A percentile compares a stretch with the other conserved stretches of the same genome.
Evolutionary conservation across 2,113 vertebrate genomes (phyloP).

Genomic region (Brienomyrus longianalis): DNA sequence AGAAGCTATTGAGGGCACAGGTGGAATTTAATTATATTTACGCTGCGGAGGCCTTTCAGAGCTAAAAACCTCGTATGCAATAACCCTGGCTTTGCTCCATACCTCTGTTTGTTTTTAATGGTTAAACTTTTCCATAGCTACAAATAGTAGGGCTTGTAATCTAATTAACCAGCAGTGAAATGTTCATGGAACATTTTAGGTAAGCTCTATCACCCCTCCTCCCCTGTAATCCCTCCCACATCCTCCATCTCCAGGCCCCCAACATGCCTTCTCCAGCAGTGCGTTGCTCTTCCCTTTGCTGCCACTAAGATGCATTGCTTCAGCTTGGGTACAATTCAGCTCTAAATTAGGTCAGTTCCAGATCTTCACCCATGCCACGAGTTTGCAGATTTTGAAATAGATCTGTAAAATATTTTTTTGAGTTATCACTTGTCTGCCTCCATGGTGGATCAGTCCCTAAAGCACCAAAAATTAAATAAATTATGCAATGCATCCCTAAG

Average conservation of each 20-base stretch:
- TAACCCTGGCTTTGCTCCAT: background rate
- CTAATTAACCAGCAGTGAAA: background rate
- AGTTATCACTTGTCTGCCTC: background rate
- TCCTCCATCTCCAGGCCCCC: background rate
- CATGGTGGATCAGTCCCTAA: background rate
- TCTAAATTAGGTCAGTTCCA: background rate
- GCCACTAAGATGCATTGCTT: background rate
- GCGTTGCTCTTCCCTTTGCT: background rate
- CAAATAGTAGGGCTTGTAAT: background rate
- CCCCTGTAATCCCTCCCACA: background rate
- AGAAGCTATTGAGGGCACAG: background rate
- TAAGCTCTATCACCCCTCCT: background rate
- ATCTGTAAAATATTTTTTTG: background rate
- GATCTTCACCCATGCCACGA: background rate
- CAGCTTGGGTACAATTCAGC: background rate
- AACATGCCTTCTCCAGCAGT: background rate
- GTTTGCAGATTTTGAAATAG: background rate
- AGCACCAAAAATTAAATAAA: background rate
- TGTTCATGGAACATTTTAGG: background rate
- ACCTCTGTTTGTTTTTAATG: background rate
- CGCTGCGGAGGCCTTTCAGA: background rate
- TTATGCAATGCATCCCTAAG: background rate
- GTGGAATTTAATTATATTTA: background rate
- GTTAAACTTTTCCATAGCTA: background rate
- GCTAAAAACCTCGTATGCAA: background rate